Evolutionary conservation across 2,888 invertebrate species (phyloP), one percentile per base, ranked within the genome.

Genomic region (Eremobia ochroleuca): DNA sequence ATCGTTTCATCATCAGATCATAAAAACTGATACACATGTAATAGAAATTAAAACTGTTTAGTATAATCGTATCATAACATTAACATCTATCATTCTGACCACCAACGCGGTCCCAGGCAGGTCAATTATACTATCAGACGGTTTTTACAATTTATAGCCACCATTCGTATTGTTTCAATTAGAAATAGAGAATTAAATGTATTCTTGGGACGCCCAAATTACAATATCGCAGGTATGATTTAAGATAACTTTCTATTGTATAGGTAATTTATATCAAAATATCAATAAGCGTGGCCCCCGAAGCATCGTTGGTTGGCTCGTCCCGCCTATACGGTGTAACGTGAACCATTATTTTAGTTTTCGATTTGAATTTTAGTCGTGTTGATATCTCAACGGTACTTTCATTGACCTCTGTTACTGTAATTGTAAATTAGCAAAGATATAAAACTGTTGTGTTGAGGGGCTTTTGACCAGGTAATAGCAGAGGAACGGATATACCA

Each of bases 121-220:
- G 89, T 93, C 94, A 92, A 95, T 95, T 94, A 93, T 91, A 91
- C 73, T 84, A 85, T 85, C 88, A 87, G 94, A 93, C 94, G 92
- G 90, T 79, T 90, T 82, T 84, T 82, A 80, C 91, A 94, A 96
- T 96, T 96, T 96, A 96, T 96, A 83, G 88, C 91, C 73, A 77
- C 91, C 88, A 92, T 93, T 92, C 91, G 92, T 93, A 96, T 96
- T 96, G 96, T 96, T 96, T 96, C 96, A 96, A 96, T 96, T 96
- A 96, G 91, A 89, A 94, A 94, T 94, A 93, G 87, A 91, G 94
- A 94, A 94, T 95, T 95, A 93, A 95, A 94, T 92, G 91, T 92
- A 92, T 92, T 92, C 87, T 90, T 91, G 94, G 88, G 91, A 94
- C 96, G 96, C 96, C 96, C 95, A 96, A 96, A 96, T 96, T 95